Percentiles rank a stretch among this genome's conserved stretches.
phyloP scores from a whole-genome alignment of 1,140 invertebrate genomes.

The Heliconius nattereri region DNA sequence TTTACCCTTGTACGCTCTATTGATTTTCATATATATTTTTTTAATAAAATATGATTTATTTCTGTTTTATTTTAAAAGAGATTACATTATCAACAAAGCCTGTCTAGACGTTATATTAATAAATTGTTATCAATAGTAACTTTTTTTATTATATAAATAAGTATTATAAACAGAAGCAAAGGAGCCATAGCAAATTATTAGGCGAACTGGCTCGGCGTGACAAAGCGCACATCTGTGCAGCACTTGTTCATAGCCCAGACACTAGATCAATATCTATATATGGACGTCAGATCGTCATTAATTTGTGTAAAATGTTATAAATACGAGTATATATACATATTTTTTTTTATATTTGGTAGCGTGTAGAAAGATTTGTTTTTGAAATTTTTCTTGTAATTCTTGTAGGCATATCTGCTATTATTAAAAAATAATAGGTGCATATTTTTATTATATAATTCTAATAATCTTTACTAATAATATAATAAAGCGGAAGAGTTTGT shows the following conservation, averaged over 20 bases:
- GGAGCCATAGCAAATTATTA: constrained; percentile 34
- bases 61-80: neutral
- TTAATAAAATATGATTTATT: neutral
- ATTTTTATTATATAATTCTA: too few species aligned
- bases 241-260: constrained; percentile 49
- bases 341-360: too few species aligned
- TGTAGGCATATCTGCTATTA: too few species aligned
- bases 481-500: too few species aligned
- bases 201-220: constrained; percentile 30
- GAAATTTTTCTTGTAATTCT: too few species aligned
- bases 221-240: constrained; percentile 54
- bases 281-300: neutral
- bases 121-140: neutral
- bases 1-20: too few species aligned
- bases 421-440: too few species aligned
- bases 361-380: too few species aligned
- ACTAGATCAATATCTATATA: neutral
- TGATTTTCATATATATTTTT: neutral
- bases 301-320: neutral
- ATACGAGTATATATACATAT: too few species aligned
- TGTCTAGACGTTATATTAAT: neutral
- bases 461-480: too few species aligned
- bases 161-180: constrained; percentile 26
- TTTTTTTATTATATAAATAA: neutral
- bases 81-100: neutral